Evolutionary conservation across 2,113 vertebrate genomes (phyloP).

Genomic region (Callospermophilus lateralis): DNA sequence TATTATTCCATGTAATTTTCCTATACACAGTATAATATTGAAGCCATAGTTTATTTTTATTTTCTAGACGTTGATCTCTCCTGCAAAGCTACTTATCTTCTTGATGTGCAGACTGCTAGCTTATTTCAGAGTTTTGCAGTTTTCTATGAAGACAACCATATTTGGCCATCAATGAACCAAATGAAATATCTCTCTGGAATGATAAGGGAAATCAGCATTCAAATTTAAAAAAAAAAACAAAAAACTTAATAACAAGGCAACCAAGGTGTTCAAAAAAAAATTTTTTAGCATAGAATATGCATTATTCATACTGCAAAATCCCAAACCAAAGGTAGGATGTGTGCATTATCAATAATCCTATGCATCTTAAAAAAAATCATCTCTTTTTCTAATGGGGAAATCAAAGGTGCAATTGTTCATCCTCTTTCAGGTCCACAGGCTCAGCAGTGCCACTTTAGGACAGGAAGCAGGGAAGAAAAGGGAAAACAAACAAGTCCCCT

Average conservation of each 20-base stretch:
- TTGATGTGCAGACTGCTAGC: neutral
- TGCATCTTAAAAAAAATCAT: neutral
- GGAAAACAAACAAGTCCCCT: slow-evolving; percentile 8
- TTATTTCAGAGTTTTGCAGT: slow-evolving; percentile 11
- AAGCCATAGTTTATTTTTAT: slow-evolving; percentile 64
- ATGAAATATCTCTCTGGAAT: slow-evolving; percentile 61
- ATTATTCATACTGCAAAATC: slow-evolving; percentile 62
- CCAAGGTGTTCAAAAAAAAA: neutral
- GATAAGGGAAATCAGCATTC: slow-evolving; percentile 60
- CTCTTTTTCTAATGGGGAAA: slow-evolving; percentile 44
- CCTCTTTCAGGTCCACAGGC: neutral
- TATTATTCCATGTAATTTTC: slow-evolving; percentile 42
- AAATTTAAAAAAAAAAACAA: slow-evolving; percentile 41
- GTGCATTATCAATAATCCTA: slow-evolving; percentile 5
- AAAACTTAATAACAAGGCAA: slow-evolving; percentile 39
- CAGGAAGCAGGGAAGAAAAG: neutral
- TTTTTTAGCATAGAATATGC: neutral
- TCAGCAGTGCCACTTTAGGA: neutral
- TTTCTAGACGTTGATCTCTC: slow-evolving; percentile 51
- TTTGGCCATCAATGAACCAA: slow-evolving; percentile 61
- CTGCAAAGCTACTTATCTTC: slow-evolving; percentile 55
- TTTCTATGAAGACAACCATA: slow-evolving; percentile 55
- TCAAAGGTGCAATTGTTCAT: neutral
- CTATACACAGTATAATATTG: slow-evolving; percentile 46
- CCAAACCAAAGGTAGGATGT: neutral